phyloP scores from a whole-genome alignment of 2,113 vertebrate genomes.

The Ascaphus truei region DNA sequence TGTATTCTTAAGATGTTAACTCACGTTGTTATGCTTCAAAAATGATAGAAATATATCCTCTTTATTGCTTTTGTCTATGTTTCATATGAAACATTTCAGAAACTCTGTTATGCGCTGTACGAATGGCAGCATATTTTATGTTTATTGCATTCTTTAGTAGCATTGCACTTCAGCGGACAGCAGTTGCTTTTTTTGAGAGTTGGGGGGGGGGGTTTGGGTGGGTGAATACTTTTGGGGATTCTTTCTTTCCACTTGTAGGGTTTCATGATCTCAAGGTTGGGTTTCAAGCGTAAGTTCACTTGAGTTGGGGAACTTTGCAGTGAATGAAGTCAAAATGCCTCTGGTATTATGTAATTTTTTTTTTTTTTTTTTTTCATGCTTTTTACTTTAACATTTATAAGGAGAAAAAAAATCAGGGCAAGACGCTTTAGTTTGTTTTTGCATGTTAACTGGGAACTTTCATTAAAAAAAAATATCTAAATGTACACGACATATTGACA shows the following conservation, averaged over 20 bases:
- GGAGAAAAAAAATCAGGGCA: slow-evolving; percentile 59
- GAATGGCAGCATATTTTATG: slow-evolving; percentile 56
- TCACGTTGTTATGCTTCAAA: slow-evolving; percentile 77
- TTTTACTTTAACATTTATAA: slow-evolving; percentile 58
- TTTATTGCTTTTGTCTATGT: slow-evolving; percentile 78
- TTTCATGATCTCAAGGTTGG: slow-evolving; percentile 1
- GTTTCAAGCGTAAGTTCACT: neutral
- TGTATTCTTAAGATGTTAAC: slow-evolving; percentile 80
- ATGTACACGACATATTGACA: slow-evolving; percentile 62
- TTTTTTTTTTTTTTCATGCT: slow-evolving; percentile 51
- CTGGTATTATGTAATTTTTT: slow-evolving; percentile 61
- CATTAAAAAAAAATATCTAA: slow-evolving; percentile 32
- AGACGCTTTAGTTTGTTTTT: slow-evolving; percentile 51
- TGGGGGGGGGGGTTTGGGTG: neutral
- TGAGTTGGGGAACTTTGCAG: slow-evolving; percentile 57
- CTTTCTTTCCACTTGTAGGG: slow-evolving; percentile 52
- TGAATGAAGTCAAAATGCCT: slow-evolving; percentile 60
- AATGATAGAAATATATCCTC: slow-evolving; percentile 79
- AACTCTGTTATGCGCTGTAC: slow-evolving; percentile 70
- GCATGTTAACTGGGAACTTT: slow-evolving; percentile 34
- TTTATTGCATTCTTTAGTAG: slow-evolving; percentile 71
- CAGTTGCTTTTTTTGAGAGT: slow-evolving; percentile 42
- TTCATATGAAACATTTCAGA: slow-evolving; percentile 79
- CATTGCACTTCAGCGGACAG: slow-evolving; percentile 67
- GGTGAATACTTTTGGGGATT: slow-evolving; percentile 52